Base-by-base conservation (phyloP, 2,797 vertebrate species). In the Babyrousa celebensis region DNA sequence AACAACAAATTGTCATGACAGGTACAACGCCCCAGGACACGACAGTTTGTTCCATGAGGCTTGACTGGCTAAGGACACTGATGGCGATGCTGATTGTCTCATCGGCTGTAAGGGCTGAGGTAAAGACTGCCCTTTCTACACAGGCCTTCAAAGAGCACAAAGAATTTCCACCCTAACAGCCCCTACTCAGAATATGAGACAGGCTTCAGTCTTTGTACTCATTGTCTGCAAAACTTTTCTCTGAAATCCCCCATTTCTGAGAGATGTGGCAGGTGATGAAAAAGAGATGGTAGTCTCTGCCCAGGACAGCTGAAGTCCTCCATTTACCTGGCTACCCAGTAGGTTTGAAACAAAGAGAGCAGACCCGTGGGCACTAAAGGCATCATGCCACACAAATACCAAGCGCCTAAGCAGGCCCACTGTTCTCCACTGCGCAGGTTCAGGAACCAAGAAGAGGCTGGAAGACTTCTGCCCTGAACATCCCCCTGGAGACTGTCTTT, bases 161-260 rank as follows among this genome's bases (percentile, higher is more conserved):
- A 20, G 2, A 10, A 71, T 40, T 89, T 80, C 93, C 72, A 36
- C 16, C 8, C 84, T 29, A 75, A 56, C 12, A 70, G 20, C 20
- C 52, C 67, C 27, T 68, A 40, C 25, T 63, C 56, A 95, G 89
- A 80, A 63, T 43, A 74, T 16, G 27, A 63, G 21, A 88, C 2
- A 65, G 8, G 72, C 21, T 11, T 79, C 17, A 16, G 21, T 87
- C 36, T 77, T 43, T 85, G 29, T 80, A 72, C 12, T 74, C 48
- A 65, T 52, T 40, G 10, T 68, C 68, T 40, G 70, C 43, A 93
- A 92, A 89, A 78, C 32, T 84, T 89, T 52, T 82, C 52, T 90
- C n/a, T 40, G 71, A 18, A 14, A 87, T 79, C 67, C 56, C 29
- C 54, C 84, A 27, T 10, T 85, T 93, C 23, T 70, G 16, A 65